Evolutionary conservation across 2,797 vertebrate genomes (phyloP).

Genomic region (Mormyrus hasselquistii): DNA sequence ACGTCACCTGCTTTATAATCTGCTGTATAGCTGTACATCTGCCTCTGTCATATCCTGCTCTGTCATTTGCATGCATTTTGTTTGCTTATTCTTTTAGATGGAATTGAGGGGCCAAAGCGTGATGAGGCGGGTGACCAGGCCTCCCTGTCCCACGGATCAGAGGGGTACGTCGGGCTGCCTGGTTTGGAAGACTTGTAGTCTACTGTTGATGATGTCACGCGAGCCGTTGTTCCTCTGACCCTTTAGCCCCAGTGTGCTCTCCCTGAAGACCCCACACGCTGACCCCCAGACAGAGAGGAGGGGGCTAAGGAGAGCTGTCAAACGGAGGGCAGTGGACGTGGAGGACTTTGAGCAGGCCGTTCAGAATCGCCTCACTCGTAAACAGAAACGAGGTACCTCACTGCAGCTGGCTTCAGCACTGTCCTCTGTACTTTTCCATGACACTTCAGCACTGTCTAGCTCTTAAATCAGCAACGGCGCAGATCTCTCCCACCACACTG

Average conservation of each 20-base stretch:
- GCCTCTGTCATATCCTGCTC: not conserved
- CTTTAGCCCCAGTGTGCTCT: constrained; percentile 51
- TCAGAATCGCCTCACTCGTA: constrained; percentile 36
- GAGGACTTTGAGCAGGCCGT: constrained; percentile 59
- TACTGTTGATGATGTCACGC: not conserved
- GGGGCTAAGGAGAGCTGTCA: constrained; percentile 49
- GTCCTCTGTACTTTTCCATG: not conserved
- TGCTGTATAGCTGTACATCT: not conserved
- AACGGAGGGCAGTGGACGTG: constrained; percentile 45
- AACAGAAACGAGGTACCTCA: constrained; percentile 25
- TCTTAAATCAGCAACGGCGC: not conserved
- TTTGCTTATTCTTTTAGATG: constrained; percentile 9
- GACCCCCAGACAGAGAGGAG: constrained; percentile 44
- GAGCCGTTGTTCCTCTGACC: not conserved
- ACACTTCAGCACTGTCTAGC: not conserved
- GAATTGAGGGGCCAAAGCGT: not conserved
- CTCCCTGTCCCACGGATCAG: not conserved
- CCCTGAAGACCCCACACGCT: constrained; percentile 58
- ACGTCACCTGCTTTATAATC: not conserved
- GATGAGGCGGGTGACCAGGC: not conserved
- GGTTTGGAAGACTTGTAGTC: not conserved
- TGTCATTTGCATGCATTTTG: not conserved
- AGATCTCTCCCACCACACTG: not conserved
- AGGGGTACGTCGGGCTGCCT: constrained; percentile 24
- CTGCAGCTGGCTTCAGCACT: not conserved